Evolutionary conservation across 2,888 invertebrate species (phyloP).

Genomic region (Hydrotaea diabolus): DNA sequence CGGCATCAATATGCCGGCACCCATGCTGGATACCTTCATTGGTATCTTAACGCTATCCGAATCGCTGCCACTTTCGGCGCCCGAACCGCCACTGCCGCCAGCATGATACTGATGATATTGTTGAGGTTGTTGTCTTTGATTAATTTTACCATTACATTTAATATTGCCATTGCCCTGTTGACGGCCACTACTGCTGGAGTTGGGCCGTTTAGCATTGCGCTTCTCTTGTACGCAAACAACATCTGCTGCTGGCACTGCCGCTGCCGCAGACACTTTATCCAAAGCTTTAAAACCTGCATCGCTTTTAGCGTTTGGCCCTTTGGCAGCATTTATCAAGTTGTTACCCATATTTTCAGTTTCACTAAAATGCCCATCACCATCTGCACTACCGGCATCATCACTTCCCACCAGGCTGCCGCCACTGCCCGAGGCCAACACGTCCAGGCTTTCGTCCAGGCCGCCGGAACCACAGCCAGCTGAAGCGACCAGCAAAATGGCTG

Average conservation of each 20-base stretch:
- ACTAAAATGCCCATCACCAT: slow-evolving; percentile 81
- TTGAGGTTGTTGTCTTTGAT: slow-evolving; percentile 64
- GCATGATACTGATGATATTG: slow-evolving; percentile 58
- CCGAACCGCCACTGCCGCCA: slow-evolving; percentile 75
- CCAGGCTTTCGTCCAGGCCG: slow-evolving; percentile 73
- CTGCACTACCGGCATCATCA: slow-evolving; percentile 76
- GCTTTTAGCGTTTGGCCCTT: slow-evolving; percentile 69
- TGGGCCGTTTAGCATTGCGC: slow-evolving; percentile 79
- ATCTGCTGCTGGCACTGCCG: slow-evolving; percentile 50
- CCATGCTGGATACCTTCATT: slow-evolving; percentile 82
- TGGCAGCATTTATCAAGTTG: slow-evolving; percentile 78
- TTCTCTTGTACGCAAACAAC: slow-evolving; percentile 66
- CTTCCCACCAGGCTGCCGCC: slow-evolving; percentile 78
- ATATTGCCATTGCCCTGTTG: slow-evolving; percentile 73
- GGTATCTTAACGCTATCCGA: slow-evolving; percentile 87
- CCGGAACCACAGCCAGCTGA: slow-evolving; percentile 43
- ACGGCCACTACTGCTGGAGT: slow-evolving; percentile 72
- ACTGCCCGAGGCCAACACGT: slow-evolving; percentile 69
- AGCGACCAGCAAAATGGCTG: slow-evolving; percentile 63
- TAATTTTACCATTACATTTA: slow-evolving; percentile 63
- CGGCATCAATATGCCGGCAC: slow-evolving; percentile 76
- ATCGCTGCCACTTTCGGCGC: slow-evolving; percentile 85
- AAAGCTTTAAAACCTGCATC: slow-evolving; percentile 68
- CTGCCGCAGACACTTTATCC: slow-evolving; percentile 61
- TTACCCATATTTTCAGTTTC: slow-evolving; percentile 81